Evolutionary conservation across 2,113 vertebrate genomes (phyloP).

Genomic region (Dolichallabes microphthalmus): DNA sequence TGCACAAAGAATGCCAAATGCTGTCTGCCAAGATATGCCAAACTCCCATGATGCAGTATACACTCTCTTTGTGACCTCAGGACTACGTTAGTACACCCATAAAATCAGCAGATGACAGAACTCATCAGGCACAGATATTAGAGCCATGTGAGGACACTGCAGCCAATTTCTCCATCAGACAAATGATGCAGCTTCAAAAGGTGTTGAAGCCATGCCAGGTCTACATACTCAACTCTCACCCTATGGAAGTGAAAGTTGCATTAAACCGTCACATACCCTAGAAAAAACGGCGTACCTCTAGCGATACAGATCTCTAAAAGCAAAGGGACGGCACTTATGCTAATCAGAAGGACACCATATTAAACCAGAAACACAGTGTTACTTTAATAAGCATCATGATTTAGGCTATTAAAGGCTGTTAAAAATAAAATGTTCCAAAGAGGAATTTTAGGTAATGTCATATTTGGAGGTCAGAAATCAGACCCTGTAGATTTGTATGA

Average conservation of each 20-base stretch:
- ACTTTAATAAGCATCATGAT: not conserved
- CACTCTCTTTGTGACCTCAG: slow-evolving; percentile 16
- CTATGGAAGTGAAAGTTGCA: not conserved
- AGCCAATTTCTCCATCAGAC: slow-evolving; percentile 15
- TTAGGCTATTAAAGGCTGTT: not conserved
- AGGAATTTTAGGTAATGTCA: not conserved
- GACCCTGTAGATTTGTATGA: not conserved
- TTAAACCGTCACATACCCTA: not conserved
- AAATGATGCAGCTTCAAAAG: slow-evolving; percentile 13
- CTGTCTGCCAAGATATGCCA: not conserved
- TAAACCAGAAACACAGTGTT: not conserved
- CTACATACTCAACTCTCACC: not conserved
- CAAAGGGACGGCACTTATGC: not conserved
- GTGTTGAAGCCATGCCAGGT: slow-evolving; percentile 8
- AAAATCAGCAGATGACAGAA: slow-evolving; percentile 28
- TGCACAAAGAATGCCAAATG: not conserved
- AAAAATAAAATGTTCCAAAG: not conserved
- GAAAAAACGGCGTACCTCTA: too few species aligned
- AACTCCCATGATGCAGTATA: not conserved
- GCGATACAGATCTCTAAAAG: not conserved
- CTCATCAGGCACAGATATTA: slow-evolving; percentile 17
- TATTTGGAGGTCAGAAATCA: not conserved
- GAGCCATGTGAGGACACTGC: not conserved
- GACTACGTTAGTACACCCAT: slow-evolving; percentile 14
- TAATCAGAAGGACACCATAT: not conserved